These are phyloP conservation scores for Nibea coibor DNA, from an alignment of 2,113 vertebrate species.

Conservation along the genomic window DNA sequence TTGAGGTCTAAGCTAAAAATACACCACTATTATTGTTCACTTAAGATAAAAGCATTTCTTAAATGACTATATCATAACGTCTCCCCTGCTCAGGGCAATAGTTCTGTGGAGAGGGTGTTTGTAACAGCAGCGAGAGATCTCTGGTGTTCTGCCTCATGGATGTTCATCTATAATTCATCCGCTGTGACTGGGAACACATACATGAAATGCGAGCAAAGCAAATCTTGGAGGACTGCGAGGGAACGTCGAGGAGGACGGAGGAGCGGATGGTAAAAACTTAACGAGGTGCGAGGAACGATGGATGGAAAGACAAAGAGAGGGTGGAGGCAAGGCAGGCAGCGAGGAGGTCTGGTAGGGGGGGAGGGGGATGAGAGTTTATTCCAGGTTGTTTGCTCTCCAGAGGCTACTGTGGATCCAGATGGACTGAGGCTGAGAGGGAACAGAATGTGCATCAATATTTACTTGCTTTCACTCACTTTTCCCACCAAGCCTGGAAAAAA, in stretches of 20 bases:
- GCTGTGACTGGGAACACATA: conserved; percentile 49
- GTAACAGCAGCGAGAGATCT: conserved; percentile 50
- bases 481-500: background rate
- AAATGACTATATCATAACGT: conserved; percentile 56
- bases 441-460: conserved; percentile 73
- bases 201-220: conserved; percentile 55
- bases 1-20: conserved; percentile 64
- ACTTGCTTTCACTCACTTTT: conserved; percentile 39
- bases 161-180: conserved; percentile 71
- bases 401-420: conserved; percentile 63
- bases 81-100: conserved; percentile 43
- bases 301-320: conserved; percentile 12
- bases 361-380: conserved; percentile 44
- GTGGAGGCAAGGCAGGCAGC: background rate
- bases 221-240: conserved; percentile 18
- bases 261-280: conserved; percentile 34
- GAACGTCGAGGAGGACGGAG: background rate
- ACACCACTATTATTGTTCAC: conserved; percentile 60
- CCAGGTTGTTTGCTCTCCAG: conserved; percentile 66
- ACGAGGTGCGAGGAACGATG: background rate
- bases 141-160: conserved; percentile 49
- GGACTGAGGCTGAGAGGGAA: conserved; percentile 63
- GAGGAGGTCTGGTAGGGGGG: conserved; percentile 4
- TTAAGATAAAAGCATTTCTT: conserved; percentile 74
- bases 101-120: conserved; percentile 15